These are phyloP conservation scores for Beris chalybata DNA, from an alignment of 2,888 invertebrate species.

Conservation along the genomic window DNA sequence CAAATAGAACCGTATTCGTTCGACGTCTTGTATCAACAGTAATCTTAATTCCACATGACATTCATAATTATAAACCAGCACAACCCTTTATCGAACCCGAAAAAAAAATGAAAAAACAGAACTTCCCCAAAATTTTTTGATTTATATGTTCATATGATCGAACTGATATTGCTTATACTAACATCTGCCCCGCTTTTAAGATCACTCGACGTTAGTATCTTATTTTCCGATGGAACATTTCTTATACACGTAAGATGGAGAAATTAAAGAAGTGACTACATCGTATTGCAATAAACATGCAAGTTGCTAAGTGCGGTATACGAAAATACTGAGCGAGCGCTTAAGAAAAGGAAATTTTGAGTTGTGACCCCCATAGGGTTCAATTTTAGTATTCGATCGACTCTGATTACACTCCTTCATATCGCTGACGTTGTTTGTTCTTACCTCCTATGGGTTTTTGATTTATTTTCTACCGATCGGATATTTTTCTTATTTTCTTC, in stretches of 20 bases:
- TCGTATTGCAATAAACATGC: conserved; percentile 7
- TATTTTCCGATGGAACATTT: conserved; percentile 20
- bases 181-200: conserved; percentile 4
- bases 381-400: conserved; percentile 37
- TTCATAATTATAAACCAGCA: conserved; percentile 19
- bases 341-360: conserved; percentile 15
- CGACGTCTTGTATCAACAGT: conserved; percentile 19
- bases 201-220: conserved; percentile 20
- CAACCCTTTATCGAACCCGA: too few relatives aligned
- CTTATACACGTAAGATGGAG: too few relatives aligned
- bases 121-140: conserved; percentile 10
- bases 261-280: neutral
- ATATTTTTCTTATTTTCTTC: conserved; percentile 13
- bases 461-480: conserved; percentile 23
- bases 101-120: too few relatives aligned
- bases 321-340: neutral
- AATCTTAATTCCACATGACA: conserved; percentile 25
- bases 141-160: conserved; percentile 24
- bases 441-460: conserved; percentile 31
- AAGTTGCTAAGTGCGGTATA: neutral
- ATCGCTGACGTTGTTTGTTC: conserved; percentile 35
- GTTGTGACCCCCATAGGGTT: conserved; percentile 39
- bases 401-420: conserved; percentile 21
- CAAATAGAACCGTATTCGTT: conserved; percentile 1
- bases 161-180: conserved; percentile 20